These are phyloP conservation scores for Platyura marginata DNA, from an alignment of 1,140 invertebrate genomes.

Conservation along the genomic window DNA sequence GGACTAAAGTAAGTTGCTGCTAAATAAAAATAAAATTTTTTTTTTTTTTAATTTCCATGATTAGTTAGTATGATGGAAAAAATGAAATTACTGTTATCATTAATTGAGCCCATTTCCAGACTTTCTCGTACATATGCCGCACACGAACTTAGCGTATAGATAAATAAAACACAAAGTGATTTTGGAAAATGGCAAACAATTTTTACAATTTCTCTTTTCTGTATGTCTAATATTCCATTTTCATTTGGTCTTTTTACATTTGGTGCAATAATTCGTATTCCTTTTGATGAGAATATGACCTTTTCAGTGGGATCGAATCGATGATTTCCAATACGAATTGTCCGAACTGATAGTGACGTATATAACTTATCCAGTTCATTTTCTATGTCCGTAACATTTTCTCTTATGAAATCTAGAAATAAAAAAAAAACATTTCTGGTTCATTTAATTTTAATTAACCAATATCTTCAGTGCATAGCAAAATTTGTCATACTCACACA, in stretches of 20 bases:
- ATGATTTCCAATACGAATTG: slow-evolving; percentile 58
- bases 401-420: slow-evolving; percentile 13
- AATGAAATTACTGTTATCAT: slow-evolving; percentile 34
- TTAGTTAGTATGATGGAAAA: background rate
- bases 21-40: slow-evolving; percentile 2
- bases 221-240: slow-evolving; percentile 38
- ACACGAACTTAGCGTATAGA: slow-evolving; percentile 46
- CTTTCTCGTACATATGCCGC: slow-evolving; percentile 44
- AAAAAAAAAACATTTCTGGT: no score
- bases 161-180: slow-evolving; percentile 57
- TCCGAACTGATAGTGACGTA: slow-evolving; percentile 24
- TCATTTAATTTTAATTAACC: no score
- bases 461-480: no score
- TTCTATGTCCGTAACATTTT: slow-evolving; percentile 14
- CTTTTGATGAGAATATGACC: slow-evolving; percentile 40
- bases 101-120: slow-evolving; percentile 42
- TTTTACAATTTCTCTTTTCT: slow-evolving; percentile 44
- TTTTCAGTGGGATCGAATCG: slow-evolving; percentile 48
- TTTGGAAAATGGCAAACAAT: slow-evolving; percentile 50
- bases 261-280: slow-evolving; percentile 46
- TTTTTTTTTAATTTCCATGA: background rate
- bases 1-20: slow-evolving; percentile 36
- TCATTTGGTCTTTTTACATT: slow-evolving; percentile 35
- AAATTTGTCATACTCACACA: no score
- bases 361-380: slow-evolving; percentile 15